These are phyloP conservation scores for Thyatira batis DNA, from an alignment of 2,888 invertebrate species.

Conservation along the genomic window DNA sequence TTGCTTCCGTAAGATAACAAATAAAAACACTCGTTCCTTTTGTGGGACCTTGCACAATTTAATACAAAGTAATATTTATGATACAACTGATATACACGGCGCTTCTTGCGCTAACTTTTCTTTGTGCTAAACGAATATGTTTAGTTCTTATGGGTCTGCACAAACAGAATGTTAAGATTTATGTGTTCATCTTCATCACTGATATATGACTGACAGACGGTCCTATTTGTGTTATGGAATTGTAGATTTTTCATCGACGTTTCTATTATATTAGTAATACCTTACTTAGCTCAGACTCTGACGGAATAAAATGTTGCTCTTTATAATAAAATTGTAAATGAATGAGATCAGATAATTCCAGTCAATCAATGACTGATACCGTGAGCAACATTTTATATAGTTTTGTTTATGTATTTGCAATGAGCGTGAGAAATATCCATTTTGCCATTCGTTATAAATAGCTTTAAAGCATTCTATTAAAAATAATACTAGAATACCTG, in stretches of 20 bases:
- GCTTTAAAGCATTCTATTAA: too few species aligned
- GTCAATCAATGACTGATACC: background rate
- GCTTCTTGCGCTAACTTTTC: background rate
- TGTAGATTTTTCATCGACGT: background rate
- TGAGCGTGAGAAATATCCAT: background rate
- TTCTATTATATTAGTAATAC: background rate
- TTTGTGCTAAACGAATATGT: constrained; percentile 11
- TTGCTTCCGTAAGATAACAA: background rate
- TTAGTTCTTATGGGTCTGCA: constrained; percentile 20
- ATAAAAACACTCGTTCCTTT: background rate
- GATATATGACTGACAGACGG: constrained; percentile 28
- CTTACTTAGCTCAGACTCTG: background rate
- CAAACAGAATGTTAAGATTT: constrained; percentile 29
- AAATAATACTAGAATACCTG: too few species aligned
- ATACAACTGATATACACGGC: background rate
- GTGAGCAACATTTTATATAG: too few species aligned
- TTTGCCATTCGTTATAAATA: too few species aligned
- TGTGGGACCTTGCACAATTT: background rate
- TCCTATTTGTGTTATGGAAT: constrained; percentile 1
- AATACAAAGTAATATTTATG: background rate
- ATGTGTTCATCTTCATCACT: constrained; percentile 30
- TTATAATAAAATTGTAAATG: background rate
- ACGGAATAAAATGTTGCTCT: background rate
- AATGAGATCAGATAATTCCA: background rate
- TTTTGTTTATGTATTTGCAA: background rate